phyloP scores from a whole-genome alignment of 2,113 vertebrate species.

The Gallinago media region DNA sequence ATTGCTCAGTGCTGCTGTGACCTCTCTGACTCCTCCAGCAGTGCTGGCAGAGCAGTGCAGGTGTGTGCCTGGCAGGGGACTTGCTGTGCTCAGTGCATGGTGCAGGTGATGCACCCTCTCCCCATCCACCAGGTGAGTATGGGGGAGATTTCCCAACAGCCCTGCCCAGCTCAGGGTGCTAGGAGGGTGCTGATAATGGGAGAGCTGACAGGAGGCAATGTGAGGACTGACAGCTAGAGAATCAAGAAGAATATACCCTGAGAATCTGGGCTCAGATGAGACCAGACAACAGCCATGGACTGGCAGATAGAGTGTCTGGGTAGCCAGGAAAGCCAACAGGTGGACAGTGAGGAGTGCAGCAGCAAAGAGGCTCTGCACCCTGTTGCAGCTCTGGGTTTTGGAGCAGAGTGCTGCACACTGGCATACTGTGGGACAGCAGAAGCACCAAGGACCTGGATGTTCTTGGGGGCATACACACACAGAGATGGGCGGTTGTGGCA shows the following conservation, averaged over 20 bases:
- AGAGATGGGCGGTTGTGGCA: rapidly evolving
- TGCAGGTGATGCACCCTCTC: background rate
- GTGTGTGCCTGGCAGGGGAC: background rate
- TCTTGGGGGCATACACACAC: background rate
- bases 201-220: background rate
- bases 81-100: background rate
- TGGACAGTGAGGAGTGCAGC: background rate
- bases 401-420: rapidly evolving
- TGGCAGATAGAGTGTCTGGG: background rate
- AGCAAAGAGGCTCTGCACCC: background rate
- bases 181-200: background rate
- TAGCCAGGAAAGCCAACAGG: background rate
- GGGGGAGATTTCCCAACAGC: background rate
- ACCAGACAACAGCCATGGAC: background rate
- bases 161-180: background rate
- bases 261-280: background rate
- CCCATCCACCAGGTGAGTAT: background rate
- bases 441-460: rapidly evolving
- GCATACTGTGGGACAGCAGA: background rate
- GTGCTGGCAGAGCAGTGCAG: background rate
- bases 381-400: background rate
- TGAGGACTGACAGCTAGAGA: background rate
- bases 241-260: background rate
- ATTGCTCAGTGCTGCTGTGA: background rate
- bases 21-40: background rate